phyloP scores from a whole-genome alignment of 2,888 invertebrate genomes.

The Melipona beecheii region DNA sequence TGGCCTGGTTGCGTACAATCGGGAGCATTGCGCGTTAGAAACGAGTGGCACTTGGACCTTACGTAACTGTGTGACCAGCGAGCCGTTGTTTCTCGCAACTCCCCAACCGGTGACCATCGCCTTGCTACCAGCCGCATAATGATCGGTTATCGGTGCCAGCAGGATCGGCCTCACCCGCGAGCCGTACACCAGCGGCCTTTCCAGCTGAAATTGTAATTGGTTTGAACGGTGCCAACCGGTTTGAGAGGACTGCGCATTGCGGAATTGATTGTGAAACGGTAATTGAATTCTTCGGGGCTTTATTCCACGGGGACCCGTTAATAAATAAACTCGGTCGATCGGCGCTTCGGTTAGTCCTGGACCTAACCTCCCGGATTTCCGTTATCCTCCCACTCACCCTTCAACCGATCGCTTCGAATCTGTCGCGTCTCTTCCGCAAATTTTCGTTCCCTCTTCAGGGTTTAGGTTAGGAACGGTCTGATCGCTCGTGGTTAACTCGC shows the following conservation, averaged over 20 bases:
- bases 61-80: conserved; percentile 71
- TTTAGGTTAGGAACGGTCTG: too few species aligned
- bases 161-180: conserved; percentile 68
- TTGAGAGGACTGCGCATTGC: conserved; percentile 8
- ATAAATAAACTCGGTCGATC: conserved; percentile 41
- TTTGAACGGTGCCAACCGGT: conserved; percentile 21
- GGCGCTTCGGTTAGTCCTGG: neutral
- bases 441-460: neutral
- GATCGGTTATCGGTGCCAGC: conserved; percentile 70
- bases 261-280: conserved; percentile 44
- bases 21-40: conserved; percentile 70
- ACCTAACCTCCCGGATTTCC: neutral
- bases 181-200: conserved; percentile 66
- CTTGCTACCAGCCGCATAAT: conserved; percentile 67
- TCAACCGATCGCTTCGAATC: neutral
- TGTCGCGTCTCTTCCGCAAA: neutral
- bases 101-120: conserved; percentile 81
- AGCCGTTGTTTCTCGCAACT: conserved; percentile 67
- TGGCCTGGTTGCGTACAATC: conserved; percentile 66
- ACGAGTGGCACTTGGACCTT: conserved; percentile 77
- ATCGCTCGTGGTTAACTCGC: too few species aligned
- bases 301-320: conserved; percentile 10
- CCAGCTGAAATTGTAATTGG: conserved; percentile 67
- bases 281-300: conserved; percentile 43
- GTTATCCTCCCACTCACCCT: neutral